Evolutionary conservation across 2,888 invertebrate species (phyloP).

Genomic region (Melolontha melolontha): DNA sequence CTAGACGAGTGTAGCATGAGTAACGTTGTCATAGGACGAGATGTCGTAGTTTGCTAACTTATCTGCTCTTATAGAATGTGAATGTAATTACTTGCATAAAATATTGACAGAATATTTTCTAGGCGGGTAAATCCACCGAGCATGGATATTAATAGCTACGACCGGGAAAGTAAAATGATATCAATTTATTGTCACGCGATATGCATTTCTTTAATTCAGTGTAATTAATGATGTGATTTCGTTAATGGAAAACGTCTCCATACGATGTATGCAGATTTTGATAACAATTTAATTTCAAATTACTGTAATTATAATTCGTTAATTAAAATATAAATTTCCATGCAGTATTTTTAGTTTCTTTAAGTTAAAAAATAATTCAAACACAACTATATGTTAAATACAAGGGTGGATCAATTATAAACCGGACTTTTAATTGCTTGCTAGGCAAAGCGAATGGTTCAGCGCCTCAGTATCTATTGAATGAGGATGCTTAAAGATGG

Average conservation of each 20-base stretch:
- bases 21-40: constrained; percentile 7
- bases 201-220: not conserved
- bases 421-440: no score
- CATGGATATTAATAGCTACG: not conserved
- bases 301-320: no score
- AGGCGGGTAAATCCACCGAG: constrained; percentile 2
- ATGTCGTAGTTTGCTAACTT: constrained; percentile 22
- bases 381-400: no score
- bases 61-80: constrained; percentile 15
- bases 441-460: no score
- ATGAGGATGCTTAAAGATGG: no score
- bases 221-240: constrained; percentile 12
- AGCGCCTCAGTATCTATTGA: no score
- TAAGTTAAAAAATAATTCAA: no score
- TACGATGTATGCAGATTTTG: no score
- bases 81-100: constrained; percentile 20
- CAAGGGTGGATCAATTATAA: no score
- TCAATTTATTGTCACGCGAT: constrained; percentile 21
- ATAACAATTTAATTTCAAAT: no score
- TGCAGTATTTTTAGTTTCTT: no score
- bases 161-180: constrained; percentile 15
- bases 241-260: constrained; percentile 8
- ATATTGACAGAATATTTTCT: constrained; percentile 16
- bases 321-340: no score
- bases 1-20: constrained; percentile 18